phyloP scores from a whole-genome alignment of 2,888 invertebrate genomes.

The Ophonus ardosiacus region DNA sequence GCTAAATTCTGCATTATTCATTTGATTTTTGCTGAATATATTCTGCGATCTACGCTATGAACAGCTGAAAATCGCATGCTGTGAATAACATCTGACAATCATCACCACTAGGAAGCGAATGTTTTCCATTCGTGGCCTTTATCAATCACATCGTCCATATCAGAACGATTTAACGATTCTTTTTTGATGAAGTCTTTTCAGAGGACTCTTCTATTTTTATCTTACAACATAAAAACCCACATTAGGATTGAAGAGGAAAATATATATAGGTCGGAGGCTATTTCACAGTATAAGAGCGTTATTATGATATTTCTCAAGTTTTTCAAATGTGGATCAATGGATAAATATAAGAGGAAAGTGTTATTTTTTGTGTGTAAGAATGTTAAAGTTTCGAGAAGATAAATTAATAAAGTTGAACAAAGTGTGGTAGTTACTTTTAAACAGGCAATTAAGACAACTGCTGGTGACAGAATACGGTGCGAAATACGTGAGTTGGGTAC shows the following conservation, averaged over 20 bases:
- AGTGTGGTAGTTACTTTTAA: background rate
- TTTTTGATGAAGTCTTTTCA: slow-evolving; percentile 2
- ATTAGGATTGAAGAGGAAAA: background rate
- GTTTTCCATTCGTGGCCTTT: background rate
- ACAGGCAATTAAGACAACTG: background rate
- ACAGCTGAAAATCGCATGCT: background rate
- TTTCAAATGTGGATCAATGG: background rate
- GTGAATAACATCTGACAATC: slow-evolving; percentile 26
- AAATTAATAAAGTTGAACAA: background rate
- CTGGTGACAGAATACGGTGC: background rate
- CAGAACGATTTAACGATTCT: slow-evolving; percentile 14
- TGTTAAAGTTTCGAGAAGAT: background rate
- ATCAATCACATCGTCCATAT: slow-evolving; percentile 2
- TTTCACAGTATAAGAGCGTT: background rate
- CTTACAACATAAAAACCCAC: background rate
- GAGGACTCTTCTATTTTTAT: slow-evolving; percentile 18
- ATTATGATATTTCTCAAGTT: background rate
- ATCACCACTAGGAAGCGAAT: background rate
- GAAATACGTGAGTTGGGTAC: background rate
- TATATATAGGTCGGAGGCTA: background rate
- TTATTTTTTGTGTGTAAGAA: background rate
- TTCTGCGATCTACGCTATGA: background rate
- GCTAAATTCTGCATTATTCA: background rate
- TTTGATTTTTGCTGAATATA: background rate
- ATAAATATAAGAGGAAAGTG: background rate